A percentile compares a stretch with the other conserved stretches of the same genome.
Conservation (phyloP, 2,113 vertebrate genomes). For the Hyaena hyaena region DNA sequence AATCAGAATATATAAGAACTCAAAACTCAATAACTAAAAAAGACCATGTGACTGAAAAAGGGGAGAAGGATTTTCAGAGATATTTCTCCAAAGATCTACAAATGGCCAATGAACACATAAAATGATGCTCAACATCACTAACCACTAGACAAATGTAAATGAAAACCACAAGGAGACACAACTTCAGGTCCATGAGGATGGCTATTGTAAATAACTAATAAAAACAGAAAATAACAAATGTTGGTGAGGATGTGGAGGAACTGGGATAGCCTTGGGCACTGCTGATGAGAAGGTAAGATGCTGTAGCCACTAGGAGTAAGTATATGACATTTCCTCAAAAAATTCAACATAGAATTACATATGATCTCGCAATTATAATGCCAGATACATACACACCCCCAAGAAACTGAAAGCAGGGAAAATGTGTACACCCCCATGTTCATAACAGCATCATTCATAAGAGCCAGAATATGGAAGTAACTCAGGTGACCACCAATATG, state of each 20-base stretch:
- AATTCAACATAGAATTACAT: not conserved
- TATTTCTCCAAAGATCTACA: not conserved
- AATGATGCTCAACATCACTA: not conserved
- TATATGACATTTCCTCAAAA: not conserved
- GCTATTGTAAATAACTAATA: not conserved
- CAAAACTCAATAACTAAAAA: not conserved
- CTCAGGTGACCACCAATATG: not conserved
- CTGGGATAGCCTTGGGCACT: not conserved
- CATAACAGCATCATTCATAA: not conserved
- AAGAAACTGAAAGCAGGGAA: not conserved
- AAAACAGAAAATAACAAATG: not conserved
- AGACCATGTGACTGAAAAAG: not conserved
- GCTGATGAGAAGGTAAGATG: not conserved
- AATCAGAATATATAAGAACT: not conserved
- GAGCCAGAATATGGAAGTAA: not conserved
- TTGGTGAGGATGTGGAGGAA: not conserved
- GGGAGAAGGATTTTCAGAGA: not conserved
- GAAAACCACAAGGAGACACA: not conserved
- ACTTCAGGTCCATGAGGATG: not conserved
- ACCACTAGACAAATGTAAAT: conserved; percentile 16
- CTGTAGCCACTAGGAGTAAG: not conserved
- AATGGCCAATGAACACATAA: not conserved
- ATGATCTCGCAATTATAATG: not conserved
- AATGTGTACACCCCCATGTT: not conserved
- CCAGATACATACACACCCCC: not conserved